Conservation (phyloP, 2,113 vertebrate genomes). For the Oxyura jamaicensis region DNA sequence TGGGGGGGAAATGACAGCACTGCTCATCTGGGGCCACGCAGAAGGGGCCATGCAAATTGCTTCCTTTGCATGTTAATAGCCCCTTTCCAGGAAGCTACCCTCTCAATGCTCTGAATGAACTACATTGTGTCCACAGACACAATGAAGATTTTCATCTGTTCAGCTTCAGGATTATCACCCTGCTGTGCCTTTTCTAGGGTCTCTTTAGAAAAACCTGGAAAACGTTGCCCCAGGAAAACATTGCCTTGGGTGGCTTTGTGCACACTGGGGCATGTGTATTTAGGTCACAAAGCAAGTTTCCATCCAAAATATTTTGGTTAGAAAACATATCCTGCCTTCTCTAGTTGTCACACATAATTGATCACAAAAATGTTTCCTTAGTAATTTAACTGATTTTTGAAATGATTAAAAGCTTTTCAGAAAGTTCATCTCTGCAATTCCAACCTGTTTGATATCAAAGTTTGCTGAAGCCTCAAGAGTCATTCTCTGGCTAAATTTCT, state of each 20-base stretch:
- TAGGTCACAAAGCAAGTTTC: neutral
- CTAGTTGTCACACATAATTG: neutral
- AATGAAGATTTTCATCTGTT: neutral
- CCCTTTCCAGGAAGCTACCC: neutral
- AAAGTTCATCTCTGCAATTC: neutral
- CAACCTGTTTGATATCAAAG: conserved; percentile 15
- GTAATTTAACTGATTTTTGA: neutral
- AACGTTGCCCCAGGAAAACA: neutral
- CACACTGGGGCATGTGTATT: neutral
- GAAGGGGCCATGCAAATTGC: neutral
- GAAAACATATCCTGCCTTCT: neutral
- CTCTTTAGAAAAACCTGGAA: neutral
- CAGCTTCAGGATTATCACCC: neutral
- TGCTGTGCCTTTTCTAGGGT: neutral
- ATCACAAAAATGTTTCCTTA: neutral
- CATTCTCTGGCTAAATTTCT: neutral
- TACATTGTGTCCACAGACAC: neutral
- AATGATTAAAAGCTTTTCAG: neutral
- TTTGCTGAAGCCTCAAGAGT: neutral
- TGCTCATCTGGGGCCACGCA: neutral
- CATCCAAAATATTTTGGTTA: neutral
- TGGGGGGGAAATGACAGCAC: neutral
- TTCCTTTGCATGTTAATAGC: neutral
- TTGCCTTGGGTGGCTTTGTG: rapidly evolving
- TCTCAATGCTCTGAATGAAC: neutral